Evolutionary conservation across 2,797 vertebrate genomes (phyloP).

Genomic region (Galagoides demidoff): DNA sequence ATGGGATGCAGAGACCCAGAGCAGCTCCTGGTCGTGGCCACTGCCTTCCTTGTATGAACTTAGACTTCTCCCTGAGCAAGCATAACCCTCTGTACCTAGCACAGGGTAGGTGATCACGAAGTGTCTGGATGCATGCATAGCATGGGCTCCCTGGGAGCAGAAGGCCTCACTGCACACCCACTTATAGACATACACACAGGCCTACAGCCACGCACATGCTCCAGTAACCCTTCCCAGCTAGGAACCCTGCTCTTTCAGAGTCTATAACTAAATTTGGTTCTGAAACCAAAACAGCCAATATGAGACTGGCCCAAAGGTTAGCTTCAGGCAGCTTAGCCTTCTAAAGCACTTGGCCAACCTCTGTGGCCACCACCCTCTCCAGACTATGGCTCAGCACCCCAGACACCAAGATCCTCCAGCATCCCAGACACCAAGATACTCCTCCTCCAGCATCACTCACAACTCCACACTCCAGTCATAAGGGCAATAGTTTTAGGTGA

Average conservation of each 20-base stretch:
- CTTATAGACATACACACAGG: neutral
- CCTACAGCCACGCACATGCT: neutral
- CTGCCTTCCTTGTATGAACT: rapidly evolving
- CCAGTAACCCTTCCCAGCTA: neutral
- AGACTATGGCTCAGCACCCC: neutral
- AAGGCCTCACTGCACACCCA: neutral
- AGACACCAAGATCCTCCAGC: neutral
- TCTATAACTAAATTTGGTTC: slow-evolving; percentile 30
- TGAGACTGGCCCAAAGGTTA: neutral
- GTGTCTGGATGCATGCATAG: no score
- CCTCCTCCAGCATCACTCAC: neutral
- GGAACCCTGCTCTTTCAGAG: slow-evolving; percentile 15
- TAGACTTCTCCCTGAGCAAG: no score
- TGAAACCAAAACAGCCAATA: neutral
- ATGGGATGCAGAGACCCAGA: neutral
- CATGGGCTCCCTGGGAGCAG: neutral
- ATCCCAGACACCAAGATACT: neutral
- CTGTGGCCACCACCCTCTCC: neutral
- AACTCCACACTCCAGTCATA: neutral
- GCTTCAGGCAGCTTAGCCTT: neutral
- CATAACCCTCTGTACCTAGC: neutral
- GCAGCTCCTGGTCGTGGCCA: neutral
- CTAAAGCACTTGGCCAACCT: neutral
- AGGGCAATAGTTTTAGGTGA: neutral
- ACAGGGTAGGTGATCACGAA: neutral